Conservation (phyloP, 92 coral and sea anemone genomes). For the Palythoa grandis region DNA sequence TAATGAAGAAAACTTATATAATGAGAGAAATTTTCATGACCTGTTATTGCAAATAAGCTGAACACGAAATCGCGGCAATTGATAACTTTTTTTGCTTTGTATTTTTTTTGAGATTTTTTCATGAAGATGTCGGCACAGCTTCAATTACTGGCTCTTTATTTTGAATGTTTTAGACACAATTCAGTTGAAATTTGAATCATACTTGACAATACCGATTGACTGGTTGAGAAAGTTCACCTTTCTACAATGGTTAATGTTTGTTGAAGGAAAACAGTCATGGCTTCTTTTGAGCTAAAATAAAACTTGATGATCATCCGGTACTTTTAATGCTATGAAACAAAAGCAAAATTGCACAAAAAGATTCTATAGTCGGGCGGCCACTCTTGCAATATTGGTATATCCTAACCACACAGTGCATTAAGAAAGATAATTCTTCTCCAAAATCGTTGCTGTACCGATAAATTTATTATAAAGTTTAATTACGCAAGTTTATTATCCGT, state of each 20-base stretch:
- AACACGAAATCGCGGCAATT: too few relatives aligned
- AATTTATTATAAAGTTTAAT: constrained; percentile 4
- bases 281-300: neutral
- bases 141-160: neutral
- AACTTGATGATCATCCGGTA: constrained; percentile 8
- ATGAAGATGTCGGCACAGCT: neutral
- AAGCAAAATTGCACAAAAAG: neutral
- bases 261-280: neutral
- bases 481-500: neutral
- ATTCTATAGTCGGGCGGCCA: neutral
- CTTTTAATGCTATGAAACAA: neutral
- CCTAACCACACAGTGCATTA: neutral
- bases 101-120: too few relatives aligned
- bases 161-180: neutral
- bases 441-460: neutral
- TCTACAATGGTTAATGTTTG: neutral
- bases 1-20: too few relatives aligned
- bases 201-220: neutral
- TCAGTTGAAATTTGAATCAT: neutral
- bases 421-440: neutral
- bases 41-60: too few relatives aligned
- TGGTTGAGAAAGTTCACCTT: neutral
- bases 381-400: neutral
- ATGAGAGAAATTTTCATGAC: too few relatives aligned
- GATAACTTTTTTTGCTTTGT: too few relatives aligned